These are phyloP conservation scores for Semnornis frantzii DNA, from an alignment of 2,113 vertebrate species.

Conservation along the genomic window DNA sequence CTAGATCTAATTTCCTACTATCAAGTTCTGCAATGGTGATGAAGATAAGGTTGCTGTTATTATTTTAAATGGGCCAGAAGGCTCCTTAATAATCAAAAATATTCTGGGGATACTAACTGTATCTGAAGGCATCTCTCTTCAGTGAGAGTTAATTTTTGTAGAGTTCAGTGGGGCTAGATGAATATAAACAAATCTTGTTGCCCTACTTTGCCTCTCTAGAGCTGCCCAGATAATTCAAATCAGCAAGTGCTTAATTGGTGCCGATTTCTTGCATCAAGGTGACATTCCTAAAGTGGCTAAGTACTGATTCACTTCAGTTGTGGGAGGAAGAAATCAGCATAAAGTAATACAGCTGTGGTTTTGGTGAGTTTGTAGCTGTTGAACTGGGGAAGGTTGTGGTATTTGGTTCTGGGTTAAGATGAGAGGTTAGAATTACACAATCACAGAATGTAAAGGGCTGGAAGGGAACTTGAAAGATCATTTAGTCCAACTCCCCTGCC, in stretches of 20 bases:
- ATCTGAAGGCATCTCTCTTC: not conserved
- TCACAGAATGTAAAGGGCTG: no score
- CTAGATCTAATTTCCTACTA: constrained; percentile 21
- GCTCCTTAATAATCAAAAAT: constrained; percentile 31
- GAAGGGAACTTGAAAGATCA: no score
- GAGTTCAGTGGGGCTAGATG: not conserved
- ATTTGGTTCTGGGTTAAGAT: not conserved
- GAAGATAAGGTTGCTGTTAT: not conserved
- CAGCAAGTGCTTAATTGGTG: not conserved
- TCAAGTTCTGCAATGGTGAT: not conserved
- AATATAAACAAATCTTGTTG: not conserved
- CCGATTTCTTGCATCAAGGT: not conserved
- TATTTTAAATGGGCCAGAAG: constrained; percentile 27
- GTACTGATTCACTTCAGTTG: not conserved
- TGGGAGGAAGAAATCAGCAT: not conserved
- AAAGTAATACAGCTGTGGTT: not conserved
- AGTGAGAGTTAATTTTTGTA: not conserved
- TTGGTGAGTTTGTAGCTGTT: not conserved
- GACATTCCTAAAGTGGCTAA: not conserved
- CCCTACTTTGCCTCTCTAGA: not conserved
- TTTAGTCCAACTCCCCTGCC: no score
- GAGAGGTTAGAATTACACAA: not conserved
- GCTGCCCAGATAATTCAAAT: not conserved
- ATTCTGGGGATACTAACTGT: not conserved
- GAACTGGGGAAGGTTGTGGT: not conserved